These are phyloP conservation scores for Chionoecetes opilio DNA, from an alignment of 1,140 invertebrate genomes.

Conservation along the genomic window DNA sequence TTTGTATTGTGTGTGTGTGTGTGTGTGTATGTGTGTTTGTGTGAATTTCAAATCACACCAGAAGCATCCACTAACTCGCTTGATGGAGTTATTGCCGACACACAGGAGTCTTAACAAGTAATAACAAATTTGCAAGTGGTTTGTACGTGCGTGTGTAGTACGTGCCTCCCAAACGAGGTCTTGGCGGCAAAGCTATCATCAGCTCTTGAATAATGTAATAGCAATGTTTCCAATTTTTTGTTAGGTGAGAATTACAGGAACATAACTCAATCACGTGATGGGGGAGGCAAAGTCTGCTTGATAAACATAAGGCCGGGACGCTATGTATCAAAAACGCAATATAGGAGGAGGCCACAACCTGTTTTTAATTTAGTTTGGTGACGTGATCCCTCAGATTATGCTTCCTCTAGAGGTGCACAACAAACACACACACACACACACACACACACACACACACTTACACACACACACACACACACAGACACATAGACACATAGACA, in stretches of 20 bases:
- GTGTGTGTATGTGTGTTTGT: too few species aligned
- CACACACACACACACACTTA: not conserved
- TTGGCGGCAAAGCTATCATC: not conserved
- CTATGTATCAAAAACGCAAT: not conserved
- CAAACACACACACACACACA: slow-evolving; percentile 24
- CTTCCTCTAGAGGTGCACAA: not conserved
- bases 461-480: slow-evolving; percentile 11
- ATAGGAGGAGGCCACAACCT: not conserved
- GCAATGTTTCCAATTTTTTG: slow-evolving; percentile 16
- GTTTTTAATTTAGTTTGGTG: not conserved
- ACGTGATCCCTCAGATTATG: not conserved
- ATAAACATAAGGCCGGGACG: not conserved
- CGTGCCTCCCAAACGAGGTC: too few species aligned
- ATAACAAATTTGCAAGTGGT: not conserved
- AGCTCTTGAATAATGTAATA: not conserved
- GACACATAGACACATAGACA: not conserved
- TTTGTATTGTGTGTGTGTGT: too few species aligned
- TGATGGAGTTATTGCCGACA: not conserved
- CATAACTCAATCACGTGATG: not conserved
- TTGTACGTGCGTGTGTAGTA: too few species aligned
- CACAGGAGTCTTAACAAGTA: not conserved
- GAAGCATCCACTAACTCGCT: not conserved
- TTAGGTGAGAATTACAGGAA: slow-evolving; percentile 20
- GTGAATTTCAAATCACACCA: too few species aligned
- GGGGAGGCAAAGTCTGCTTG: not conserved